Conservation (phyloP, 53 echinoderm and acorn worm species). For the Stichopus horrens region DNA sequence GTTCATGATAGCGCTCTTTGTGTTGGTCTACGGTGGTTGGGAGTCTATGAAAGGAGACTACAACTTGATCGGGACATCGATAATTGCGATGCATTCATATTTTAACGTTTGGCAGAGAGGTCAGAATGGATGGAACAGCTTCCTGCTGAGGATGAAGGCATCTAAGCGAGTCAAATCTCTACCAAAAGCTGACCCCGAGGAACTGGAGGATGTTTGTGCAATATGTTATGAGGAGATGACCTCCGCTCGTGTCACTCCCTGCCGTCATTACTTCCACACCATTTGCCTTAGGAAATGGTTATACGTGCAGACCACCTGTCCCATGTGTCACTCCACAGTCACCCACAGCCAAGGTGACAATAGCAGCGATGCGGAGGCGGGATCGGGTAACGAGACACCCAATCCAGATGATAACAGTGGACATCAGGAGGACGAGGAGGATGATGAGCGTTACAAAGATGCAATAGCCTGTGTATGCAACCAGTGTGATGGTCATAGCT, state of each 20-base stretch:
- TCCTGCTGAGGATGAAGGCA: constrained; percentile 76
- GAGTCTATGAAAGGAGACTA: constrained; percentile 73
- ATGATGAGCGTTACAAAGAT: constrained; percentile 5
- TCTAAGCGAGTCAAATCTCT: constrained; percentile 78
- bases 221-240: constrained; percentile 95
- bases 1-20: constrained; percentile 85
- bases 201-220: constrained; percentile 89
- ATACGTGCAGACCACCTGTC: constrained; percentile 93
- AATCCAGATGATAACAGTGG: not conserved
- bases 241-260: constrained; percentile 79
- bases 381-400: not conserved
- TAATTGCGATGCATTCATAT: constrained; percentile 93
- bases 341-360: constrained; percentile 32
- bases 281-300: constrained; percentile 89
- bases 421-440: not conserved
- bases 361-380: not conserved
- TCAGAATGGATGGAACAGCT: constrained; percentile 80
- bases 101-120: constrained; percentile 94
- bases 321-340: constrained; percentile 80
- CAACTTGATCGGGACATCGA: constrained; percentile 73
- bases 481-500: not conserved
- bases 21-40: constrained; percentile 76
- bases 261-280: constrained; percentile 87
- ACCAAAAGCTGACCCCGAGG: constrained; percentile 64
- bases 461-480: constrained; percentile 1